phyloP scores from a whole-genome alignment of 23 tunicate genomes.

The Corella eumyota region DNA sequence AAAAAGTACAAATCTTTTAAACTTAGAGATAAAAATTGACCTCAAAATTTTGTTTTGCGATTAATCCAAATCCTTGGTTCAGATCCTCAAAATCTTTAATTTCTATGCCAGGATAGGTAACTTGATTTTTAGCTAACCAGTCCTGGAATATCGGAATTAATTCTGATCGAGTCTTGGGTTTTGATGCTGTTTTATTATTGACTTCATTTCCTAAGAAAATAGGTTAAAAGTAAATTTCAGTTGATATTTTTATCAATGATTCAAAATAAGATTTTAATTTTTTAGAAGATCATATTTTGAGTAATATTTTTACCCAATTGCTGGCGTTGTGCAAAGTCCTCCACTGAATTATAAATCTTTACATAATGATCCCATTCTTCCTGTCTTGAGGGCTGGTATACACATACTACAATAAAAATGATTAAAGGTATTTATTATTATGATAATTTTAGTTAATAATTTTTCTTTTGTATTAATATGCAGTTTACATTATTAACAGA shows the following conservation, averaged over 20 bases:
- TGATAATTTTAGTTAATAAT: too few species aligned
- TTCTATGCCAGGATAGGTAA: not conserved
- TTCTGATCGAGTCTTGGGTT: slow-evolving; percentile 15
- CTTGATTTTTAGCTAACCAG: slow-evolving; percentile 58
- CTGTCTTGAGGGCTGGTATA: slow-evolving; percentile 17
- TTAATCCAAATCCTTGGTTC: slow-evolving; percentile 58
- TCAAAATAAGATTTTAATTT: not conserved
- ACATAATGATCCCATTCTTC: slow-evolving; percentile 54
- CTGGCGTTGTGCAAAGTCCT: slow-evolving; percentile 28
- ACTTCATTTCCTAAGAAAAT: too few species aligned
- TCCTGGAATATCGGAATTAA: slow-evolving; percentile 16
- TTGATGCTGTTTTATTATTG: too few species aligned
- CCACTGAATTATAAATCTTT: slow-evolving; percentile 28
- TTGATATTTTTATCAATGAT: too few species aligned
- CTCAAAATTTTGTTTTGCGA: slow-evolving; percentile 49
- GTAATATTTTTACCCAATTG: slow-evolving; percentile 4
- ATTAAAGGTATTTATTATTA: too few species aligned
- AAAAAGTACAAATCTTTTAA: too few species aligned
- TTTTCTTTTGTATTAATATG: too few species aligned
- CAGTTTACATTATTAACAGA: too few species aligned
- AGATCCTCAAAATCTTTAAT: not conserved
- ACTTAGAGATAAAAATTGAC: slow-evolving; percentile 11
- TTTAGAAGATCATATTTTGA: not conserved
- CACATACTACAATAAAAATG: slow-evolving; percentile 20
- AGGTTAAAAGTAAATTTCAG: too few species aligned